Conservation (phyloP, 2,113 vertebrate genomes). For the Parus major region DNA sequence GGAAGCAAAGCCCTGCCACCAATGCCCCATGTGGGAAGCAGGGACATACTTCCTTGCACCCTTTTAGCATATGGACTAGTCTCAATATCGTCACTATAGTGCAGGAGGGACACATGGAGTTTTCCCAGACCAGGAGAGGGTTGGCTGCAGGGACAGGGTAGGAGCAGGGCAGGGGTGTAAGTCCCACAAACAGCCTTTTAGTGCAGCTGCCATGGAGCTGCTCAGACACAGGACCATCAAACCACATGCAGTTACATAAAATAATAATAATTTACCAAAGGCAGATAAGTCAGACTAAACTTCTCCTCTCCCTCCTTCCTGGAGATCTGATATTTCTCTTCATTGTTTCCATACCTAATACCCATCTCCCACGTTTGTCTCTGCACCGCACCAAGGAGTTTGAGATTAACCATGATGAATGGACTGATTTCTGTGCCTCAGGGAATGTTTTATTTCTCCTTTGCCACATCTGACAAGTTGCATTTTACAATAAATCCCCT, state of each 20-base stretch:
- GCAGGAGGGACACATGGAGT: neutral
- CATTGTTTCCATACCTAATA: neutral
- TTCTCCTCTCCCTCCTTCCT: neutral
- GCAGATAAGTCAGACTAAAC: neutral
- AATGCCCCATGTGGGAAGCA: accelerated
- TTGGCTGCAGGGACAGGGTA: neutral
- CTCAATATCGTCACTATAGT: neutral
- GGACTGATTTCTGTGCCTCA: slow-evolving; percentile 28
- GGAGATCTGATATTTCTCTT: neutral
- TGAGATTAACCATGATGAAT: slow-evolving; percentile 49
- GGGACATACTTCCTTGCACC: neutral
- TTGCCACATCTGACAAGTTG: slow-evolving; percentile 49
- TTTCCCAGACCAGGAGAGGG: neutral
- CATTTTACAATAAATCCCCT: slow-evolving; percentile 68
- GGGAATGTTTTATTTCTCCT: slow-evolving; percentile 43
- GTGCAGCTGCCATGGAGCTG: neutral
- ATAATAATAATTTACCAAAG: neutral
- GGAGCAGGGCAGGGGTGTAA: neutral
- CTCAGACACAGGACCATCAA: neutral
- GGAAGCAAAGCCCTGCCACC: neutral
- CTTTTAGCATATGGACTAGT: accelerated
- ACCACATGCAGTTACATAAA: neutral
- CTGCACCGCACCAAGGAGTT: accelerated
- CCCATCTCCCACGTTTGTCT: neutral
- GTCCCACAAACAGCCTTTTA: neutral